A percentile compares a stretch with the other conserved stretches of the same genome.
Evolutionary conservation across 2,888 invertebrate species (phyloP).

Genomic region (Masnerella sp.): DNA sequence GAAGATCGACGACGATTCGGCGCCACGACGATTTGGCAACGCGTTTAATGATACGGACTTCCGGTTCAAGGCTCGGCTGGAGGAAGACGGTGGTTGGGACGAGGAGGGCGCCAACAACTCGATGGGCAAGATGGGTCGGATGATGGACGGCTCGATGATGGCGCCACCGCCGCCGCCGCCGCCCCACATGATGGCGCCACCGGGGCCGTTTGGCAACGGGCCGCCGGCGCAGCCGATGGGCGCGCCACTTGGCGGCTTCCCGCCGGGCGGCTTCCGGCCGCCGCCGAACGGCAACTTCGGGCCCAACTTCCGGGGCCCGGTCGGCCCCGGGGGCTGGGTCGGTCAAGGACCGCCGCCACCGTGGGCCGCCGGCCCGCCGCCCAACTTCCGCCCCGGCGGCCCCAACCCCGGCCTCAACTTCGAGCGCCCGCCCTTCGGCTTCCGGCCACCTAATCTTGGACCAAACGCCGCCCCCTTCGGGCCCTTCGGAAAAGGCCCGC

Average conservation of each 20-base stretch:
- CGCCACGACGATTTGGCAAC: conserved; percentile 61
- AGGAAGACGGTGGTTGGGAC: conserved; percentile 57
- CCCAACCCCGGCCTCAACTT: conserved; percentile 70
- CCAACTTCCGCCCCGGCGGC: conserved; percentile 68
- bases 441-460: conserved; percentile 68
- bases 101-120: conserved; percentile 57
- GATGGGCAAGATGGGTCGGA: conserved; percentile 66
- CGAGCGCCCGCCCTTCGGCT: conserved; percentile 71
- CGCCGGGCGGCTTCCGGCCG: conserved; percentile 69
- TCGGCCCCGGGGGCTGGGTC: conserved; percentile 70
- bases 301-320: conserved; percentile 71
- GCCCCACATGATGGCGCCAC: conserved; percentile 72
- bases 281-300: conserved; percentile 72
- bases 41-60: conserved; percentile 71
- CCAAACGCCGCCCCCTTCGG: conserved; percentile 49
- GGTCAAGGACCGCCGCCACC: conserved; percentile 64
- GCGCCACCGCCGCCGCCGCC: conserved; percentile 60
- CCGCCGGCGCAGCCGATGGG: conserved; percentile 68
- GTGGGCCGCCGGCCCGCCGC: conserved; percentile 67
- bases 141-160: conserved; percentile 67
- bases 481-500: conserved; percentile 49
- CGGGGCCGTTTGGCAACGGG: conserved; percentile 70
- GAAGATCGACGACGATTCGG: conserved; percentile 19
- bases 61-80: conserved; percentile 59
- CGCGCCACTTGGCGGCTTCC: conserved; percentile 66